Evolutionary conservation across 2,888 invertebrate species (phyloP), one percentile per base, ranked within the genome.

Genomic region (Nematopogon swammerdamellus): DNA sequence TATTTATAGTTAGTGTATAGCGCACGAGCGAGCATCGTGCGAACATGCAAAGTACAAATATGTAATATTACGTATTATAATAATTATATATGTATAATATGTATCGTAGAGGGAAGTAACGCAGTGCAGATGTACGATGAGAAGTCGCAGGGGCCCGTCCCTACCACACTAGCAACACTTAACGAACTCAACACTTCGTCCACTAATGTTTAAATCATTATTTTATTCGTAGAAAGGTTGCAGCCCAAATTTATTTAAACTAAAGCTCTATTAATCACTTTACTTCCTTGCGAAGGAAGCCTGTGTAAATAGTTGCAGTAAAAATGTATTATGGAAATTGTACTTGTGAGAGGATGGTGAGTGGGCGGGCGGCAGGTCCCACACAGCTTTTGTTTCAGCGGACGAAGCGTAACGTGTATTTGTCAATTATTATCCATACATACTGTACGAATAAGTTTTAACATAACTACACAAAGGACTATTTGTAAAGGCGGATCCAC

Each of bases 121-220:
- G n/a, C 36, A 36, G n/a, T 36, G 36, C n/a, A 14, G 4, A 36
- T 14, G 36, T 36, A 36, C 4, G 25, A 25, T 36, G 11, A 36
- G 36, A 14, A 36, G 36, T 36, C 36, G 6, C 36, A 3, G 36
- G 36, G n/a, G 36, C 36, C 8, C 36, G 11, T 6, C 36, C 14
- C n/a, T 14, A 14, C 11, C n/a, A 14, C 36, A 14, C 36, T 71
- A 73, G 70, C 69, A 72, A 71, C 72, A 75, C 72, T 75, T 51
- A 76, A 76, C 77, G 77, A 79, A 77, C 74, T 74, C 72, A 67
- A 71, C 68, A 77, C 73, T 79, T 76, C 79, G 79, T 79, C 79
- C 79, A 79, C 76, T 77, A 77, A 74, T 74, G 44, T 76, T 75
- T 71, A 75, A 74, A 49, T 67, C 68, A 65, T 72, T 72, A 72